Evolutionary conservation across 2,113 vertebrate species (phyloP), one percentile per base, ranked within the genome.

Genomic region (Spilogale gracilis): DNA sequence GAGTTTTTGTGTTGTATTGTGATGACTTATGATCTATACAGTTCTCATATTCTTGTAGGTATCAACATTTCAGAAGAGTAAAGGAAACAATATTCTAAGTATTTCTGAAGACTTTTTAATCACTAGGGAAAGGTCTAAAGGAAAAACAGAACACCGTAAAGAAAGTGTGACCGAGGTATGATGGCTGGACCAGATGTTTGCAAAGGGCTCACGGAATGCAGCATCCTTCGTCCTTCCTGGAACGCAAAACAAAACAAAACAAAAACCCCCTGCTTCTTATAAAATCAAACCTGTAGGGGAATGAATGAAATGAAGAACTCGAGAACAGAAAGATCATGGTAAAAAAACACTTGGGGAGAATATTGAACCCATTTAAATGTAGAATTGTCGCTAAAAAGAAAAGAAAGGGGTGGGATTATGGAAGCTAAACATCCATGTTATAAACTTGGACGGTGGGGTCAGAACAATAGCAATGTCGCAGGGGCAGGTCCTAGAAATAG

Each of bases 301-400:
- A 81, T 63, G 43, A 95, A 89, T 76, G 43, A 95, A 89, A 69
- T 73, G 38, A 91, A 85, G 32, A 91, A 78, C 73, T 43, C 38
- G 50, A 71, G 43, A 80, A 67, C 9, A 2, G 27, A 82, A 20
- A 91, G 27, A 61, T 9, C 9, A 21, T 2, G 71, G 54, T 76
- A 63, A 45, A 79, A 82, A 58, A 82, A 58, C 58, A 45, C 21
- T 25, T 58, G 48, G 78, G 11, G 60, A 83, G 76, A 73, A n/a
- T 69, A 58, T 4, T 32, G 43, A 56, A 67, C 83, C 69, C 11
- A 48, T 90, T 94, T 95, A 92, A 89, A 78, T 43, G 52, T 5
- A 96, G 27, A 78, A 63, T 63, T 63, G 65, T n/a, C 74, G 43
- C 45, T 94, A 52, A 65, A 90, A 71, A 56, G 50, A 83, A 74